Evolutionary conservation across 2,113 vertebrate genomes (phyloP).

Genomic region (Helogale parvula): DNA sequence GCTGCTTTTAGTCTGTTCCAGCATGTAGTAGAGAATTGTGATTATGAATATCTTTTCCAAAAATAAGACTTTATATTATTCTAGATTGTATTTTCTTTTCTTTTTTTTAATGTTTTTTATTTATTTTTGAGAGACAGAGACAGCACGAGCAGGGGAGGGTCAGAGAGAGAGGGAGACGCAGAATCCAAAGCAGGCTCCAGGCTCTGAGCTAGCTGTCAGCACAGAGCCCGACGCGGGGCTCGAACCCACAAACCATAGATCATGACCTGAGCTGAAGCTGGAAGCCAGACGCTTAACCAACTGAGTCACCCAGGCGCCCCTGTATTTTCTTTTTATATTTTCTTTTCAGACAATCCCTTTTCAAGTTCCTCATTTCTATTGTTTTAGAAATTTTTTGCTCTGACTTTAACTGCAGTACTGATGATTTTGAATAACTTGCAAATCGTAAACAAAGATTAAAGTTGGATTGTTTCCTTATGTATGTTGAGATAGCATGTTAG

Average conservation of each 20-base stretch:
- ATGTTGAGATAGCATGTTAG: not conserved
- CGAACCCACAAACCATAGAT: too few relatives aligned
- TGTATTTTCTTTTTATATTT: not conserved
- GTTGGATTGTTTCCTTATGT: not conserved
- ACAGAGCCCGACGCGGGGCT: too few relatives aligned
- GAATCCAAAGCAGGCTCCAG: too few relatives aligned
- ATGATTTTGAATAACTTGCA: conserved; percentile 1
- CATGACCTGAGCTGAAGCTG: too few relatives aligned
- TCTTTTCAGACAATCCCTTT: not conserved
- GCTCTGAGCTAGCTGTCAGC: too few relatives aligned
- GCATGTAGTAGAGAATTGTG: not conserved
- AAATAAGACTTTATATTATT: not conserved
- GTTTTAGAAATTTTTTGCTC: not conserved
- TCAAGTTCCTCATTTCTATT: not conserved
- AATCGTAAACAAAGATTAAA: not conserved
- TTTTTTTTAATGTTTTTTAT: too few relatives aligned
- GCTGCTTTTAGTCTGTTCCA: not conserved
- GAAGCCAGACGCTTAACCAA: too few relatives aligned
- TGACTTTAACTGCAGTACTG: not conserved
- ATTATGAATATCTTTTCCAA: not conserved
- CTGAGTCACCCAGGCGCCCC: too few relatives aligned
- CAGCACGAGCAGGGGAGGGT: too few relatives aligned
- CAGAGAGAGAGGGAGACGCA: too few relatives aligned
- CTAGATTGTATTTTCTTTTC: not conserved
- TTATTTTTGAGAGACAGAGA: too few relatives aligned